Evolutionary conservation across 2,113 vertebrate genomes (phyloP).

Genomic region (Xenotilapia caudafasciata): DNA sequence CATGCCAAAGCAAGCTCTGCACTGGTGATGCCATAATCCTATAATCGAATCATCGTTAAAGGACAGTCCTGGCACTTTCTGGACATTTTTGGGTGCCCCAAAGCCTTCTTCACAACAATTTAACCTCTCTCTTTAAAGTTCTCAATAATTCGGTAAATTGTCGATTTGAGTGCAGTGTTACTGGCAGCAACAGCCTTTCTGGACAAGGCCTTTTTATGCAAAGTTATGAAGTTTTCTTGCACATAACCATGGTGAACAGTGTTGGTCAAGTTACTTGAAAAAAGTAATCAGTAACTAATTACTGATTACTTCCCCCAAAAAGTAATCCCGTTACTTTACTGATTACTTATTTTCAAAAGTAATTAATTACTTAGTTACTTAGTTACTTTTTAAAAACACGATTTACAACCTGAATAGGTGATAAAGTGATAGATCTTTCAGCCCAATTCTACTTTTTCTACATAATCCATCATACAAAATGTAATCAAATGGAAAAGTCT

Average conservation of each 20-base stretch:
- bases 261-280: too few species aligned
- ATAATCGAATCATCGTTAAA: not conserved
- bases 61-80: not conserved
- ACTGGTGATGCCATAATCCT: not conserved
- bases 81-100: not conserved
- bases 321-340: too few species aligned
- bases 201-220: not conserved
- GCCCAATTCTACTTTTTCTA: too few species aligned
- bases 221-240: not conserved
- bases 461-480: too few species aligned
- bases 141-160: not conserved
- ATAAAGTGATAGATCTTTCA: too few species aligned
- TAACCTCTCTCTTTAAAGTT: not conserved
- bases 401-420: too few species aligned
- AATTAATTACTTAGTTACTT: too few species aligned
- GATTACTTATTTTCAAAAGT: too few species aligned
- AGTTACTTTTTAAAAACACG: too few species aligned
- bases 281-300: too few species aligned
- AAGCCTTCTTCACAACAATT: not conserved
- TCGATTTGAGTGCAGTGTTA: not conserved
- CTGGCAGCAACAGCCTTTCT: not conserved
- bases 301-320: too few species aligned
- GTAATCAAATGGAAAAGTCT: too few species aligned
- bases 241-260: not conserved
- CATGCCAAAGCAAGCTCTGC: not conserved